Evolutionary conservation across 2,888 invertebrate genomes (phyloP), one percentile per base, ranked within the genome.

Genomic region (Hirtodrosophila trivittata): DNA sequence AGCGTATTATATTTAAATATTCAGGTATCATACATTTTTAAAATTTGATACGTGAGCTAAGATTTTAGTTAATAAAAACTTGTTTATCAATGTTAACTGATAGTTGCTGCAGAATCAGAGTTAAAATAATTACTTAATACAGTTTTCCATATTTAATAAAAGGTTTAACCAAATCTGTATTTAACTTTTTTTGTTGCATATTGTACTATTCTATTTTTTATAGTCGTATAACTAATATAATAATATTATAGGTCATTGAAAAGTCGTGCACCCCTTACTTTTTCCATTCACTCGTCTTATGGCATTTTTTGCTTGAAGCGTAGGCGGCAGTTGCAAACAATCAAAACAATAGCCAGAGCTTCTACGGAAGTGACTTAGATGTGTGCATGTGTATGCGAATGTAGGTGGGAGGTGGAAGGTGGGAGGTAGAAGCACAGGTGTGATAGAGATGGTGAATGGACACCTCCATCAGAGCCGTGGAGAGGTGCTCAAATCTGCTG

Each of bases 321-420:
- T 55, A 37, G 50, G 46, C 42, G 50, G 32, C 54, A 33, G 33
- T 26, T 14, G 70, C 59, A 69, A 58, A 54, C 66, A 71, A 57
- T 70, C 62, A 62, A 57, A 66, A 54, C 66, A 60, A 70, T 54
- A 50, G 66, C 56, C 64, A 50, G 39, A 18, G n/a, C 55, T 45
- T 39, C 37, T 21, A 49, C 52, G 64, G 58, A 68, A 49, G 52
- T 42, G 43, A 38, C 38, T 39, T 25, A 43, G 46, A 59, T 41
- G 46, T 3, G 21, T 30, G 49, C 14, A 30, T 32, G 18, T 32
- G 26, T 32, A 25, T 56, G 12, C 12, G 12, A n/a, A n/a, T n/a
- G n/a, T n/a, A n/a, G 1, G 4, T 4, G 10, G 8, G 12, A 2
- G 10, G 13, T 12, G 8, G 45, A n/a, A 8, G 1, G 4, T 4